Evolutionary conservation across 53 echinoderm and acorn worm species (phyloP).

Genomic region (Echinarachnius parma): DNA sequence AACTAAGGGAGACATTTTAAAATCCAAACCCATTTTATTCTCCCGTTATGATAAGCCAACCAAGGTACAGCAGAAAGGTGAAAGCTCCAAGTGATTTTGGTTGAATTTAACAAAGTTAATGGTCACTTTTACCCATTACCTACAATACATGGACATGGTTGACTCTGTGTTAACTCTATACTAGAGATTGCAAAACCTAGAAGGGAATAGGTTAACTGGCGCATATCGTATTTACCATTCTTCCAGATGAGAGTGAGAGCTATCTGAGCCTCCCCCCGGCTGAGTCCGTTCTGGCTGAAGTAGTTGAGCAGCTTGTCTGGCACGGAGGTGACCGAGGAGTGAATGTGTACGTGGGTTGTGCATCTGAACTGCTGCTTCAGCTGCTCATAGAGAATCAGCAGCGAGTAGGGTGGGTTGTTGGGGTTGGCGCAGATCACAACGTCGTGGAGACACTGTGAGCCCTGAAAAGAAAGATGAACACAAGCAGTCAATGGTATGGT

Average conservation of each 20-base stretch:
- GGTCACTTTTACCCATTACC: too few species aligned
- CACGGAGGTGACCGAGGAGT: conserved; percentile 74
- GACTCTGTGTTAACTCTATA: too few species aligned
- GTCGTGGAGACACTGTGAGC: conserved; percentile 66
- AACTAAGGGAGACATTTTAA: too few species aligned
- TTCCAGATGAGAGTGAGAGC: conserved; percentile 90
- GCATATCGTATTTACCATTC: conserved; percentile 58
- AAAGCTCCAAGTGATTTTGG: too few species aligned
- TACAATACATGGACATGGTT: too few species aligned
- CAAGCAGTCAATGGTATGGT: too few species aligned
- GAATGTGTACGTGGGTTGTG: conserved; percentile 62
- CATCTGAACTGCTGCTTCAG: conserved; percentile 64
- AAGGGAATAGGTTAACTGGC: neutral
- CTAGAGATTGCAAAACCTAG: too few species aligned
- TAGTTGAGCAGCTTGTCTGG: conserved; percentile 53
- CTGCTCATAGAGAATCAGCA: conserved; percentile 71
- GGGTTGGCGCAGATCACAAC: conserved; percentile 92
- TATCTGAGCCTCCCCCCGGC: conserved; percentile 62
- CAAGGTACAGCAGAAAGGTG: too few species aligned
- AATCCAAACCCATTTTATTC: too few species aligned
- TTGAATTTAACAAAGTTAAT: too few species aligned
- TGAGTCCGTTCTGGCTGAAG: conserved; percentile 64
- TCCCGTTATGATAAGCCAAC: too few species aligned
- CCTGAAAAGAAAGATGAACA: conserved; percentile 15
- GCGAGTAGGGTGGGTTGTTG: conserved; percentile 65